Evolutionary conservation across 2,888 invertebrate genomes (phyloP).

Genomic region (Sinhomidia bicolor): DNA sequence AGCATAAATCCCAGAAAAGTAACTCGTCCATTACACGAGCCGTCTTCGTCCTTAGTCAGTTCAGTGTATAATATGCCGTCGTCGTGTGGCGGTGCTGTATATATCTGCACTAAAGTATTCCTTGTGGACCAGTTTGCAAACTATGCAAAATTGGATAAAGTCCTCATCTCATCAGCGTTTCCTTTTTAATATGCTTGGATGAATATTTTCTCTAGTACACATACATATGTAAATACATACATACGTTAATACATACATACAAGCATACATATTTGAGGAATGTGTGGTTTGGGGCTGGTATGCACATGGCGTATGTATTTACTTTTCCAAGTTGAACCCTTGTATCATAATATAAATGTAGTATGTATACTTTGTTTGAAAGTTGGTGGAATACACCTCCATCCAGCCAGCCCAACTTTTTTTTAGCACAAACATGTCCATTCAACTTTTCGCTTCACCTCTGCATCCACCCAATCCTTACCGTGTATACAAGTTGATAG

Average conservation of each 20-base stretch:
- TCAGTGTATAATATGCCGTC: background rate
- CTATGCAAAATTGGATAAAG: slow-evolving; percentile 63
- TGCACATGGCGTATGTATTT: background rate
- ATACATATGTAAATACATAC: background rate
- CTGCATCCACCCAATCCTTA: slow-evolving; percentile 6
- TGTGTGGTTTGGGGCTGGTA: too few species aligned
- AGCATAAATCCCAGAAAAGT: slow-evolving; percentile 55
- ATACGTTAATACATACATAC: background rate
- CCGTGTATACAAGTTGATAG: slow-evolving; percentile 25
- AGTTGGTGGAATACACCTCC: background rate
- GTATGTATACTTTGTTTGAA: too few species aligned
- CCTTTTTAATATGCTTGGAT: slow-evolving; percentile 63
- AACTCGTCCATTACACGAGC: slow-evolving; percentile 44
- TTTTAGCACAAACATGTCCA: slow-evolving; percentile 40
- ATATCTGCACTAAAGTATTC: slow-evolving; percentile 49
- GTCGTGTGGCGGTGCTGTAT: background rate
- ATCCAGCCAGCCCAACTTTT: slow-evolving; percentile 2
- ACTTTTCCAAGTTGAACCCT: background rate
- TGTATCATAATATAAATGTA: background rate
- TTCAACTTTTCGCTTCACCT: slow-evolving; percentile 46
- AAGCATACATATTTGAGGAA: too few species aligned
- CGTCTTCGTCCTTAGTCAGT: slow-evolving; percentile 13
- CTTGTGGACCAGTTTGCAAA: slow-evolving; percentile 63
- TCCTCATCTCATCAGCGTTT: slow-evolving; percentile 66
- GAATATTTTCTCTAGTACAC: slow-evolving; percentile 45